phyloP scores from a whole-genome alignment of 2,888 invertebrate genomes.

The Oxycera nigricornis region DNA sequence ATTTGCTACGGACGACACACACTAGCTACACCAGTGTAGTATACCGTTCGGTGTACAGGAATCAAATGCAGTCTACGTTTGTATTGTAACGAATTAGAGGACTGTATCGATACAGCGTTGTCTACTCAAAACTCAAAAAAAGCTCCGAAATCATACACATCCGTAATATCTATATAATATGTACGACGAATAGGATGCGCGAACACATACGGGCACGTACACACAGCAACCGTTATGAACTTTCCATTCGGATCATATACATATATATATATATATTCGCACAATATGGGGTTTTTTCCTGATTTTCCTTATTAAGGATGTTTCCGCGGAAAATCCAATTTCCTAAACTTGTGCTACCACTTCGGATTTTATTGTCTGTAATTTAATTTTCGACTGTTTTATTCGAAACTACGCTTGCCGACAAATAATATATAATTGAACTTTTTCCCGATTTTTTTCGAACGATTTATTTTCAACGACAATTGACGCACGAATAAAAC shows the following conservation, averaged over 20 bases:
- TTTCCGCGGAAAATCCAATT: background rate
- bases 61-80: constrained; percentile 34
- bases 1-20: no score
- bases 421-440: no score
- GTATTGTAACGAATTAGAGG: background rate
- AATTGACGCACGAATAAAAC: background rate
- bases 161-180: background rate
- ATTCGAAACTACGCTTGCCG: background rate
- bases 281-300: constrained; percentile 20
- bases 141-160: constrained; percentile 25
- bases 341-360: background rate
- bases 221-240: constrained; percentile 32
- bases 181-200: constrained; percentile 16
- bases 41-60: background rate
- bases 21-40: constrained; percentile 34
- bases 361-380: no score
- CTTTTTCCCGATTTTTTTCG: constrained; percentile 15
- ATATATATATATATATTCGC: no score
- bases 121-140: constrained; percentile 1
- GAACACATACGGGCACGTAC: constrained; percentile 14
- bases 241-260: constrained; percentile 21
- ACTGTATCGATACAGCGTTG: background rate
- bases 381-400: background rate
- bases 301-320: background rate
- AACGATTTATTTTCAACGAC: background rate